A percentile compares a stretch with the other conserved stretches of the same genome.
Conservation (phyloP, 2,888 invertebrate genomes). For the Parnassius orleans region DNA sequence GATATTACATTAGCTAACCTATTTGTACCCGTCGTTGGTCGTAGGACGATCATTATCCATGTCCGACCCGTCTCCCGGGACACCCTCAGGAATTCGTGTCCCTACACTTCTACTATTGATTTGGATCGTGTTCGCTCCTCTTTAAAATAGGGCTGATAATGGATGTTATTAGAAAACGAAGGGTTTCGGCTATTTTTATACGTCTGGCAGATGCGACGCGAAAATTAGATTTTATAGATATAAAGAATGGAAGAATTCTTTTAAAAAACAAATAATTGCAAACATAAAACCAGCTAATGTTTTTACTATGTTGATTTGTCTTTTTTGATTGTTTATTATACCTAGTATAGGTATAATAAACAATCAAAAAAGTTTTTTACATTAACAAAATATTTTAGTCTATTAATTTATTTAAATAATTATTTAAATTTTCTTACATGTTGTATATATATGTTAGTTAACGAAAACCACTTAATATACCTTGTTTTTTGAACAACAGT, state of each 20-base stretch:
- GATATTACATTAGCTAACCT: conserved; percentile 79
- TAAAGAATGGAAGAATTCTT: neutral
- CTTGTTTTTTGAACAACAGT: too few relatives aligned
- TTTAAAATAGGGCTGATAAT: conserved; percentile 69
- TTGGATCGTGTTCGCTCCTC: conserved; percentile 51
- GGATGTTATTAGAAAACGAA: conserved; percentile 45
- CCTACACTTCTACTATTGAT: conserved; percentile 62
- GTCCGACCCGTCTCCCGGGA: conserved; percentile 65
- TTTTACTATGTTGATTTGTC: too few relatives aligned
- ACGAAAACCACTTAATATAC: too few relatives aligned
- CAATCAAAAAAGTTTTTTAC: too few relatives aligned
- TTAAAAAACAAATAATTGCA: neutral
- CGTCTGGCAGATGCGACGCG: conserved; percentile 38
- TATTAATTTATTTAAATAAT: neutral
- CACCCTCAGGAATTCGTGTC: conserved; percentile 61
- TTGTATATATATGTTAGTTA: neutral
- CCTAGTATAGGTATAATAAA: too few relatives aligned
- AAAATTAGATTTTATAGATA: conserved; percentile 18
- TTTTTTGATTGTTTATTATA: too few relatives aligned
- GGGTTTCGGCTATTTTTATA: conserved; percentile 36
- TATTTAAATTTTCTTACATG: neutral
- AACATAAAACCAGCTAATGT: too few relatives aligned
- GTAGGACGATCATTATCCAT: conserved; percentile 74
- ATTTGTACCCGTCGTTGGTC: conserved; percentile 76
- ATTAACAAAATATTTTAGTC: neutral